A percentile compares a stretch with the other conserved stretches of the same genome.
Conservation (phyloP, 2,888 invertebrate genomes). For the Biston stratarius region DNA sequence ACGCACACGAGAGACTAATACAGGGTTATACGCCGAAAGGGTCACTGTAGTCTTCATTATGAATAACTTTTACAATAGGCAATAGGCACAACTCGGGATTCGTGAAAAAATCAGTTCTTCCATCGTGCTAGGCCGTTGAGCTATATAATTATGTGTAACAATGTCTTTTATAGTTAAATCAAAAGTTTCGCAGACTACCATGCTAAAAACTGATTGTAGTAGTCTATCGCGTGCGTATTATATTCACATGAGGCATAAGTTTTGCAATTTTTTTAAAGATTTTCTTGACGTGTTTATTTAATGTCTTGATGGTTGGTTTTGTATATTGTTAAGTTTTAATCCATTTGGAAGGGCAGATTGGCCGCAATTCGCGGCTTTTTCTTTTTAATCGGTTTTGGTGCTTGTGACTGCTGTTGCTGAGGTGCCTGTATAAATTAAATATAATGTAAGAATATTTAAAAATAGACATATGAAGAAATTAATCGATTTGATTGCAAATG, state of each 20-base stretch:
- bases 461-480: no score
- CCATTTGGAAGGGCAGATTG: constrained; percentile 77
- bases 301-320: neutral
- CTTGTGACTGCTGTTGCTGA: constrained; percentile 52
- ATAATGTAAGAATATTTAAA: neutral
- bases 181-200: neutral
- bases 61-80: no score
- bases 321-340: constrained; percentile 50
- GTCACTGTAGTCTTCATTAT: no score
- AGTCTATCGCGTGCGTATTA: neutral
- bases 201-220: neutral
- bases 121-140: no score
- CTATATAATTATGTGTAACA: neutral
- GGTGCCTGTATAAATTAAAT: constrained; percentile 39
- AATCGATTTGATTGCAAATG: neutral
- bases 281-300: constrained; percentile 5
- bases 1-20: no score
- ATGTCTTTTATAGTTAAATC: neutral
- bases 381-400: constrained; percentile 65
- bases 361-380: constrained; percentile 79
- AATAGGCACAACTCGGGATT: no score
- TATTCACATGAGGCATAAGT: constrained; percentile 3
- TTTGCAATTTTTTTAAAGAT: constrained; percentile 16
- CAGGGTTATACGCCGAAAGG: no score
- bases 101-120: no score